These are phyloP conservation scores for Halictus ligatus DNA, from an alignment of 2,888 invertebrate species.

Conservation along the genomic window DNA sequence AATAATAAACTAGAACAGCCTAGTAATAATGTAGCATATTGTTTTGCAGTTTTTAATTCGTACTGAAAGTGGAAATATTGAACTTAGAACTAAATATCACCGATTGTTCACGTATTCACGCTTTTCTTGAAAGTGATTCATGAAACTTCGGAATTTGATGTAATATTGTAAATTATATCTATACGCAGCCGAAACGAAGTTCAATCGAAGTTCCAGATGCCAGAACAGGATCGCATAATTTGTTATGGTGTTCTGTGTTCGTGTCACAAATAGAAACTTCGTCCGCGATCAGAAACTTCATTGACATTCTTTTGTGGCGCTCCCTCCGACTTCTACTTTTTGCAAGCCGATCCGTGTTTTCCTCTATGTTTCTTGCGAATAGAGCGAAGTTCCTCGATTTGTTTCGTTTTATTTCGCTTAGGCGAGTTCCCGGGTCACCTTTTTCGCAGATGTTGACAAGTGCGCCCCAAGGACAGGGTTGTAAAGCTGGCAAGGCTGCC, in stretches of 20 bases:
- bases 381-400: not conserved
- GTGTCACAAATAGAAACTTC: not conserved
- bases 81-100: too few species aligned
- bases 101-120: too few species aligned
- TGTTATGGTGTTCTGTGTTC: not conserved
- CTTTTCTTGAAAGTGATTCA: not conserved
- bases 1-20: too few species aligned
- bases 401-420: constrained; percentile 13
- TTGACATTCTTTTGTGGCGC: not conserved
- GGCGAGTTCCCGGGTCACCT: not conserved
- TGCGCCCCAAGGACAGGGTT: constrained; percentile 3
- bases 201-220: not conserved
- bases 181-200: not conserved
- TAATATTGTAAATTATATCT: not conserved
- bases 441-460: constrained; percentile 11
- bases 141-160: not conserved
- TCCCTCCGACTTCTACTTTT: not conserved
- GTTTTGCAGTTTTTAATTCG: too few species aligned
- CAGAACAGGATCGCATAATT: not conserved
- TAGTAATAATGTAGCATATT: too few species aligned
- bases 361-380: not conserved
- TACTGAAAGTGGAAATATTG: too few species aligned
- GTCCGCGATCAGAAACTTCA: not conserved
- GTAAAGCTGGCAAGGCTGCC: not conserved
- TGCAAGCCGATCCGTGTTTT: not conserved